These are phyloP conservation scores for Cyanistes caeruleus DNA, from an alignment of 2,113 vertebrate genomes.

Conservation along the genomic window DNA sequence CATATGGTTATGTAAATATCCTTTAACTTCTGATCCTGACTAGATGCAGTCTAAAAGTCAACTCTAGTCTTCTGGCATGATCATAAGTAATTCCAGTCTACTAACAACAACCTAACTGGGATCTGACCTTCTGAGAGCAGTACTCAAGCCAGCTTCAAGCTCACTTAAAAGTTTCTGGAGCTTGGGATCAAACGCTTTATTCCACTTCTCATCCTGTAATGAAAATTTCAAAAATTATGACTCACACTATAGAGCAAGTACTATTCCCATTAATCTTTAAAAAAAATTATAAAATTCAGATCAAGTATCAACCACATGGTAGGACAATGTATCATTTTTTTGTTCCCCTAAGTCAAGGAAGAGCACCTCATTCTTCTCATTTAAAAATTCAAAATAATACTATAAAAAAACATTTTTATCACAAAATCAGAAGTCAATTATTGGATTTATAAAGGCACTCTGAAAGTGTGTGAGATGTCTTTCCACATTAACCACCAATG, in stretches of 20 bases:
- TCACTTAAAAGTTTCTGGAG: slow-evolving; percentile 91
- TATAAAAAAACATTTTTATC: background rate
- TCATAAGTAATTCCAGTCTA: background rate
- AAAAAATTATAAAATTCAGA: background rate
- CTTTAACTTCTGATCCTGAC: background rate
- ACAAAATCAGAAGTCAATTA: background rate
- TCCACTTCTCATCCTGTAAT: slow-evolving; percentile 91
- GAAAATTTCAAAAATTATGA: background rate
- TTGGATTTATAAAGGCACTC: background rate
- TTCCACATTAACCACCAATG: background rate
- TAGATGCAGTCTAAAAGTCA: background rate
- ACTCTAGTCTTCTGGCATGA: background rate
- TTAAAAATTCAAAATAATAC: background rate
- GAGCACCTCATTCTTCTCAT: background rate
- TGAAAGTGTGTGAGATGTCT: background rate
- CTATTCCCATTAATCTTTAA: background rate
- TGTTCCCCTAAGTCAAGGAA: background rate
- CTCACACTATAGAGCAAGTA: background rate
- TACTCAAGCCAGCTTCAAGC: slow-evolving; percentile 88
- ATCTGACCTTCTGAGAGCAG: slow-evolving; percentile 85
- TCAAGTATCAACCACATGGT: background rate
- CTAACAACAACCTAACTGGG: background rate
- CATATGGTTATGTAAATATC: background rate
- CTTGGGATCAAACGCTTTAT: slow-evolving; percentile 89
- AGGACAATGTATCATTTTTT: background rate